Conservation (phyloP, 2,888 invertebrate species). For the Philereme vetulata region DNA sequence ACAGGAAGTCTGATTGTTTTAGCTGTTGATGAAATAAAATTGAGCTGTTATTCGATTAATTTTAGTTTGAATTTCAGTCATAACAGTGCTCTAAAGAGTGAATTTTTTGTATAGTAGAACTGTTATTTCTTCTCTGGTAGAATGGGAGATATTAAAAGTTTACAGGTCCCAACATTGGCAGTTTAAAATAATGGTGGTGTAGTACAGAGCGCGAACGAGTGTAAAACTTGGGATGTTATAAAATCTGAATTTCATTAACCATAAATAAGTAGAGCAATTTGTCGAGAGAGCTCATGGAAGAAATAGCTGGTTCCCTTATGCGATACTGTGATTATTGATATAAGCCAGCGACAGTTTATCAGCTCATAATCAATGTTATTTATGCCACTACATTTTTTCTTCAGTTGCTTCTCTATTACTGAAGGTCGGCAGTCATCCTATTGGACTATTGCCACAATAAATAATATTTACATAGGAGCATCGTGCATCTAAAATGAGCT, state of each 20-base stretch:
- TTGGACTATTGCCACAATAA: too few relatives aligned
- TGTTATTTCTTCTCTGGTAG: constrained; percentile 1
- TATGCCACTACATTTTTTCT: too few relatives aligned
- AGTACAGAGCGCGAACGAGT: constrained; percentile 59
- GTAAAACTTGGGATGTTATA: constrained; percentile 61
- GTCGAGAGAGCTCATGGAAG: constrained; percentile 30
- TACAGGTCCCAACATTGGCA: constrained; percentile 44
- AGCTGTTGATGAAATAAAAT: neutral
- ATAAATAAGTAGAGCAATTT: constrained; percentile 67
- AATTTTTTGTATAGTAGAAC: neutral
- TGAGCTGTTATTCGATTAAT: neutral
- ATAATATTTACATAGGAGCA: too few relatives aligned
- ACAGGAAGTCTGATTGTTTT: too few relatives aligned
- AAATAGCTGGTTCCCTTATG: neutral
- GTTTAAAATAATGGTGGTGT: constrained; percentile 57
- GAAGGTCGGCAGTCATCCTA: too few relatives aligned
- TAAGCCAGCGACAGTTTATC: too few relatives aligned
- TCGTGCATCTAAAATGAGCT: too few relatives aligned
- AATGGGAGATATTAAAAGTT: constrained; percentile 43
- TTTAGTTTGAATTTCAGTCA: constrained; percentile 1
- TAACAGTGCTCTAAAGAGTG: neutral
- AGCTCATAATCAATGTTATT: too few relatives aligned
- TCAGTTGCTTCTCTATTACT: too few relatives aligned
- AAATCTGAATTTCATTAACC: constrained; percentile 70
- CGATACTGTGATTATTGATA: too few relatives aligned